phyloP scores from a whole-genome alignment of 2,888 invertebrate species.

The Hartigia nigra region DNA sequence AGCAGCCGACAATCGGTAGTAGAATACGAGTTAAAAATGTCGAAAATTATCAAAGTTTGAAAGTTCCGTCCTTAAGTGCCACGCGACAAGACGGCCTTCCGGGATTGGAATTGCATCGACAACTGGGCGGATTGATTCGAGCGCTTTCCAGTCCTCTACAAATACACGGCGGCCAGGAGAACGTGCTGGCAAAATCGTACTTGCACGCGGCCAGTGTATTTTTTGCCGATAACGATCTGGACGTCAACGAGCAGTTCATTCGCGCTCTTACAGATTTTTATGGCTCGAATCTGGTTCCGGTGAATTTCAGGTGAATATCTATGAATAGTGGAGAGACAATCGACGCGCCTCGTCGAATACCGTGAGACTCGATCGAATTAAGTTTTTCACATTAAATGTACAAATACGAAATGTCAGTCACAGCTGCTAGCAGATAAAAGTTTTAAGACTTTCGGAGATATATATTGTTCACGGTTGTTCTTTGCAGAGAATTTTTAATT shows the following conservation, averaged over 20 bases:
- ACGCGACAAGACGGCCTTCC: slow-evolving; percentile 31
- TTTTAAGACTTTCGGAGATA: too few species aligned
- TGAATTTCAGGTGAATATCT: slow-evolving; percentile 47
- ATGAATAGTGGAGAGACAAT: too few species aligned
- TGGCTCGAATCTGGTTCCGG: slow-evolving; percentile 41
- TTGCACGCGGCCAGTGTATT: slow-evolving; percentile 55
- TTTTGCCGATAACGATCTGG: slow-evolving; percentile 49
- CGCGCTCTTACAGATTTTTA: slow-evolving; percentile 48
- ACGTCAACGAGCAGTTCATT: slow-evolving; percentile 44
- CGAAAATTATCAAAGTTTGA: too few species aligned
- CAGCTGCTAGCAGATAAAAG: too few species aligned
- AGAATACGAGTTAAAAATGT: too few species aligned
- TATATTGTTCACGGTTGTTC: too few species aligned
- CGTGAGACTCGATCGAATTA: too few species aligned
- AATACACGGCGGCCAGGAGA: slow-evolving; percentile 27
- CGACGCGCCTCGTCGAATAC: too few species aligned
- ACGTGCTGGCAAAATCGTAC: slow-evolving; percentile 33
- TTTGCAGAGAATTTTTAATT: too few species aligned
- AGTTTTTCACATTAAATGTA: too few species aligned
- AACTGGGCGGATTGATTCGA: slow-evolving; percentile 53
- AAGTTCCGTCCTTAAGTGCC: neutral
- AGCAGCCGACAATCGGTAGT: too few species aligned
- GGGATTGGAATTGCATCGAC: slow-evolving; percentile 53
- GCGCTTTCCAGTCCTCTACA: slow-evolving; percentile 36
- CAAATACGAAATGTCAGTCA: too few species aligned